These are phyloP conservation scores for Ennomos fuscantarius DNA, from an alignment of 2,888 invertebrate species.

Conservation along the genomic window DNA sequence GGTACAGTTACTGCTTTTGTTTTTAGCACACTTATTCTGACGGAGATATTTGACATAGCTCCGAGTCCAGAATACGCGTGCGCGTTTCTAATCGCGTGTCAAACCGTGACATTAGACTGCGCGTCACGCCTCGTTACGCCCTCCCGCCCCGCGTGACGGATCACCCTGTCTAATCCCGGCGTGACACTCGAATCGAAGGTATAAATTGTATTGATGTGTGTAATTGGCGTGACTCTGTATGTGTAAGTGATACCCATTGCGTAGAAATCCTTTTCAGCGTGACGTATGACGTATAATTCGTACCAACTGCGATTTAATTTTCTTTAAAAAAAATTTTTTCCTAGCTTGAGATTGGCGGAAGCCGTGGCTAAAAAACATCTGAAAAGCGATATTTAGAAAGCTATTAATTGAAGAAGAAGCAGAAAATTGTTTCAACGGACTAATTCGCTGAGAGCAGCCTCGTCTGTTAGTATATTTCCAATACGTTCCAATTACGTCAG, in stretches of 20 bases:
- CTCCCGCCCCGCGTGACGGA: conserved; percentile 47
- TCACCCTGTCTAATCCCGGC: conserved; percentile 48
- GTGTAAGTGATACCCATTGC: conserved; percentile 7
- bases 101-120: conserved; percentile 70
- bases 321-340: no score
- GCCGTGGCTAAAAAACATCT: no score
- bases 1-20: no score
- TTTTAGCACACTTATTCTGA: no score
- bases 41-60: background rate
- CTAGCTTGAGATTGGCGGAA: no score
- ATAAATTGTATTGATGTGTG: conserved; percentile 35
- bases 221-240: conserved; percentile 36
- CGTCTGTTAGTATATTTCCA: no score
- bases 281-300: conserved; percentile 7
- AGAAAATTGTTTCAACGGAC: no score
- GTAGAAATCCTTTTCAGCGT: background rate
- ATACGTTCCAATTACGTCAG: no score
- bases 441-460: no score
- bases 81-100: conserved; percentile 74
- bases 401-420: no score
- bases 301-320: no score
- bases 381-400: no score
- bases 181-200: conserved; percentile 46
- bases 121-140: conserved; percentile 68
- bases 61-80: conserved; percentile 45